Percentiles rank a stretch among this genome's conserved stretches.
phyloP scores from a whole-genome alignment of 2,888 invertebrate species.

The Gerris lacustris region DNA sequence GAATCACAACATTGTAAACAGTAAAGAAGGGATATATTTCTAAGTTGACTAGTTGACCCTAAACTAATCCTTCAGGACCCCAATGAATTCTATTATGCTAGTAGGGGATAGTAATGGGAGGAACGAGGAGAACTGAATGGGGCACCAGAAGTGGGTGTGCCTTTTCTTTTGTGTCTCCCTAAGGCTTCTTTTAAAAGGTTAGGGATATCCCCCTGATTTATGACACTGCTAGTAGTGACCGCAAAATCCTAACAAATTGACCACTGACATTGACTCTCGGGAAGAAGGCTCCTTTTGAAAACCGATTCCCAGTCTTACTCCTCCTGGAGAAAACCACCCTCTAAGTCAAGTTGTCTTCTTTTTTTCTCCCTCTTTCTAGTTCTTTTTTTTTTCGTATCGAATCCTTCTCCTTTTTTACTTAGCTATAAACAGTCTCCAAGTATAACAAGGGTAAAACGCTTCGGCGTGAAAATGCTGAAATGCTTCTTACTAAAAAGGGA shows the following conservation, averaged over 20 bases:
- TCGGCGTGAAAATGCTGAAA: background rate
- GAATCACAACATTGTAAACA: too few species aligned
- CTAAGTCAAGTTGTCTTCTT: background rate
- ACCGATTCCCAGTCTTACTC: background rate
- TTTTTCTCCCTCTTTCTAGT: too few species aligned
- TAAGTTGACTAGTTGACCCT: too few species aligned
- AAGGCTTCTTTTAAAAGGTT: background rate
- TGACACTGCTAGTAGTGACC: background rate
- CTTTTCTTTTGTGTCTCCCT: background rate
- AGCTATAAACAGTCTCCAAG: background rate
- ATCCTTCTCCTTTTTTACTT: background rate
- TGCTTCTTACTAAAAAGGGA: background rate
- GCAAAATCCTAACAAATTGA: background rate
- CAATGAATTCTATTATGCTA: constrained; percentile 3
- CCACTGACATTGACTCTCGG: background rate
- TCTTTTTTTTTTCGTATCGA: background rate
- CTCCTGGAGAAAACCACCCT: background rate
- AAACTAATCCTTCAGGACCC: background rate
- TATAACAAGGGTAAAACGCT: background rate
- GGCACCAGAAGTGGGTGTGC: background rate
- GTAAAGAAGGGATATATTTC: too few species aligned
- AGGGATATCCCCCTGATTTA: background rate
- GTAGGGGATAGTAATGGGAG: constrained; percentile 1
- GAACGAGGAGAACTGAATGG: background rate
- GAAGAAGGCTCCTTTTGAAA: background rate